Evolutionary conservation across 2,113 vertebrate genomes (phyloP).

Genomic region (Melanerpes aurifrons): DNA sequence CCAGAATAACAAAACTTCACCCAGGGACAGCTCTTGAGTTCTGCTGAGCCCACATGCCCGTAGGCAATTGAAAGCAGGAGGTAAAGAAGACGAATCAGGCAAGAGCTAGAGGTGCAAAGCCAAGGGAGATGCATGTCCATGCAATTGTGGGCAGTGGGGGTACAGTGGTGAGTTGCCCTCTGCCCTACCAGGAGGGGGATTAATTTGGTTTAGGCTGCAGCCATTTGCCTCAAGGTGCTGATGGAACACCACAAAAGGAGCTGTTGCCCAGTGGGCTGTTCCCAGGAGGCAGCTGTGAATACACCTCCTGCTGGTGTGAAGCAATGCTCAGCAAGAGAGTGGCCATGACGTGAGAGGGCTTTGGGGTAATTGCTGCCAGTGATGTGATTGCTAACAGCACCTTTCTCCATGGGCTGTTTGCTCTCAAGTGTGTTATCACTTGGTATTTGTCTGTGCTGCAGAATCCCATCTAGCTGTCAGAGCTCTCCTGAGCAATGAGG

Average conservation of each 20-base stretch:
- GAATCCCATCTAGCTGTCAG: background rate
- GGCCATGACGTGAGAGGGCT: background rate
- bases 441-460: background rate
- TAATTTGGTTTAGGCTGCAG: background rate
- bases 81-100: background rate
- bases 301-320: background rate
- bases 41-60: background rate
- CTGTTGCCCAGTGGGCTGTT: background rate
- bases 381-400: background rate
- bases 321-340: background rate
- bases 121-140: background rate
- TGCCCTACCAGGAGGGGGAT: background rate
- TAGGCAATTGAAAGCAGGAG: background rate
- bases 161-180: background rate
- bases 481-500: background rate
- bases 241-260: background rate
- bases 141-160: background rate
- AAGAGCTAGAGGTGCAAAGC: background rate
- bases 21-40: background rate
- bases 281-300: background rate
- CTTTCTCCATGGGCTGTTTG: background rate
- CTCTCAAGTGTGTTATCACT: background rate
- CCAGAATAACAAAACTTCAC: background rate
- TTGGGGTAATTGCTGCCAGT: background rate
- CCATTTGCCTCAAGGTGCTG: background rate